A percentile compares a stretch with the other conserved stretches of the same genome.
Conservation (phyloP, 2,888 invertebrate species). For the Cataglyphis altisquamis region DNA sequence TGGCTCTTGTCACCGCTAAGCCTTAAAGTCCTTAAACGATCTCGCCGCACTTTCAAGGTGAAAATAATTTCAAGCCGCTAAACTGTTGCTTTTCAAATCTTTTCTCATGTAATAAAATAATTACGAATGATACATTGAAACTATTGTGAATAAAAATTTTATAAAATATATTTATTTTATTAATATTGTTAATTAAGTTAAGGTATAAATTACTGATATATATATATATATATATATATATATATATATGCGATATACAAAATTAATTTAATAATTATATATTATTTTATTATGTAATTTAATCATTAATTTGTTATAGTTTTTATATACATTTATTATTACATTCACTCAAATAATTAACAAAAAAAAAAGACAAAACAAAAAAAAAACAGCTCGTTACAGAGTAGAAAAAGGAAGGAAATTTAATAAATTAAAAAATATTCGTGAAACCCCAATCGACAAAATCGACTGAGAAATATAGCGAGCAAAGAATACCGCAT, state of each 20-base stretch:
- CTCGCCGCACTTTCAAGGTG: conserved; percentile 23
- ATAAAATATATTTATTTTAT: background rate
- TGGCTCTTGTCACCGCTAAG: conserved; percentile 38
- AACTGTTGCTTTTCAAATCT: conserved; percentile 1
- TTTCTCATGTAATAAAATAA: background rate
- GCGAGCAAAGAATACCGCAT: background rate
- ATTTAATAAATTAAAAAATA: background rate
- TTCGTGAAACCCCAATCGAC: background rate
- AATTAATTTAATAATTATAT: background rate
- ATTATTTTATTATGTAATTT: background rate
- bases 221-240: too few relatives aligned
- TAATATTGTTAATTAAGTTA: conserved; percentile 1
- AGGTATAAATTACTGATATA: background rate
- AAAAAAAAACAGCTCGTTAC: background rate
- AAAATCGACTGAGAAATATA: background rate
- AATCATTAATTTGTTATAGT: background rate
- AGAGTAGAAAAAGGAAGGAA: background rate
- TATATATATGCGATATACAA: too few relatives aligned
- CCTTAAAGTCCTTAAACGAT: conserved; percentile 48
- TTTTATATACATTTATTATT: too few relatives aligned
- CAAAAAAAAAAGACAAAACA: background rate
- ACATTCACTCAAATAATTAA: background rate
- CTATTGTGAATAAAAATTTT: background rate
- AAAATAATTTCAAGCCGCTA: conserved; percentile 33
- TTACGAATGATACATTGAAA: background rate